Evolutionary conservation across 2,888 invertebrate genomes (phyloP), one percentile per base, ranked within the genome.

Genomic region (Drosophila greeni): DNA sequence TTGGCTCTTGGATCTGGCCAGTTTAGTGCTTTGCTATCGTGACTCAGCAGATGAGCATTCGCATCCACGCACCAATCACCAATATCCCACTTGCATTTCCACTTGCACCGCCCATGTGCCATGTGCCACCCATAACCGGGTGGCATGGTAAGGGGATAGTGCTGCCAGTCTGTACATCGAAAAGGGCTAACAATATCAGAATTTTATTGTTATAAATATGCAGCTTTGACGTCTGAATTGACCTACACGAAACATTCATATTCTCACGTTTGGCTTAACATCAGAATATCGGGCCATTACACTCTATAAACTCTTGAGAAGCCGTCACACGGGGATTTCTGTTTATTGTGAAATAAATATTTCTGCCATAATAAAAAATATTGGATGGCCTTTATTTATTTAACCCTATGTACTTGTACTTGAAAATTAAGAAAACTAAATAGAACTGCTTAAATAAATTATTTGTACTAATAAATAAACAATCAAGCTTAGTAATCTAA

Each of bases 11-110:
- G 54, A 52, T 49, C 31, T n/a, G 47, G 31, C 56, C 53, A 39
- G 36, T 23, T 67, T 73, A 54, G 29, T 53, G 49, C 47, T 49
- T 29, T 29, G 45, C 23, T 36, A 26, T 33, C 70, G 60, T 82
- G 79, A 80, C 70, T 80, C 77, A 80, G 81, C 82, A 73, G n/a
- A 49, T 57, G 42, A 55, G 43, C 23, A 51, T 52, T 42, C 62
- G 40, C 45, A 58, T 23, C 29, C 36, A 59, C 26, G 34, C 56
- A 39, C 36, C 52, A 37, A 56, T 39, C 56, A 55, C 29, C 31
- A 9, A 14, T 18, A 37, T 37, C 36, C 37, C 55, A 37, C 51
- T n/a, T 29, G 55, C 36, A 51, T 26, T 12, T 14, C 16, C 29
- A 29, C 55, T 51, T 51, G 18, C 26, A 40, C 18, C 39, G 14